Percentiles rank a stretch among this genome's conserved stretches.
Conservation (phyloP, 2,113 vertebrate genomes). For the Grantiella picta region DNA sequence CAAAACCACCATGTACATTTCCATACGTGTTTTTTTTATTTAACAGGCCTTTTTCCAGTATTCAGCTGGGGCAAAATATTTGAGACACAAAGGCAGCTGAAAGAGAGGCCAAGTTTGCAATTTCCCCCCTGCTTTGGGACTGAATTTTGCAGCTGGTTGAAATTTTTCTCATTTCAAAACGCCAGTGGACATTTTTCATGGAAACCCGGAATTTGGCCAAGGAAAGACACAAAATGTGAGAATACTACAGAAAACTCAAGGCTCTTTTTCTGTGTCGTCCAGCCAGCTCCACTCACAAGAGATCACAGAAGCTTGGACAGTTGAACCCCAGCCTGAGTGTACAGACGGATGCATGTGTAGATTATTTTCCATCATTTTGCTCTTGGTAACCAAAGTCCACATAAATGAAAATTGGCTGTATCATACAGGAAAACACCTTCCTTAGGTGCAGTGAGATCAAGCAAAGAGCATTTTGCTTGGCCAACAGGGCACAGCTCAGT, state of each 20-base stretch:
- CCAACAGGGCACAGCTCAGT: not conserved
- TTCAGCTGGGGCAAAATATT: not conserved
- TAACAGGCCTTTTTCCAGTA: not conserved
- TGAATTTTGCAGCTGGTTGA: conserved; percentile 40
- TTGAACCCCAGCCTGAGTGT: not conserved
- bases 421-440: not conserved
- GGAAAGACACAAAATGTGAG: not conserved
- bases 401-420: not conserved
- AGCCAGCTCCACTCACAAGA: not conserved
- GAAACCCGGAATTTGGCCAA: not conserved
- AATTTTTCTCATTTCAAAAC: conserved; percentile 41
- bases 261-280: not conserved
- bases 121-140: not conserved
- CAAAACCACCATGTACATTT: rapidly evolving
- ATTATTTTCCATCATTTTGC: not conserved
- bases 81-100: not conserved
- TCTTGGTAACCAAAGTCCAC: not conserved
- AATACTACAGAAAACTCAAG: not conserved
- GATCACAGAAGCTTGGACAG: not conserved
- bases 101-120: not conserved
- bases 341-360: not conserved
- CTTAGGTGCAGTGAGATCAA: not conserved
- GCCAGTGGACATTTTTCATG: not conserved
- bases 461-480: not conserved
- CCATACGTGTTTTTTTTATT: not conserved